Conservation (phyloP, 2,797 vertebrate genomes). For the Gobio occitaniae region DNA sequence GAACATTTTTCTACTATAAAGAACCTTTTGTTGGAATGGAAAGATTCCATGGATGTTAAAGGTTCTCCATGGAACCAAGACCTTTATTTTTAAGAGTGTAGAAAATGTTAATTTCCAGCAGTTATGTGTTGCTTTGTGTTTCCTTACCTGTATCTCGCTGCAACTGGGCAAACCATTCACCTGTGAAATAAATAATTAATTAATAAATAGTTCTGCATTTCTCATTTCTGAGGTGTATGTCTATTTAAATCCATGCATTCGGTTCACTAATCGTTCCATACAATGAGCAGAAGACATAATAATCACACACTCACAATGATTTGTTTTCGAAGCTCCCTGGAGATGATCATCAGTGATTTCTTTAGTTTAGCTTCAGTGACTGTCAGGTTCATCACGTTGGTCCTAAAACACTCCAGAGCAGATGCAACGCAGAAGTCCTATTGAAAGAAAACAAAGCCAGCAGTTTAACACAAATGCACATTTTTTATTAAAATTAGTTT, state of each 20-base stretch:
- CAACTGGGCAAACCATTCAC: slow-evolving; percentile 30
- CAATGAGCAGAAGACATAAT: background rate
- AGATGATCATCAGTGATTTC: slow-evolving; percentile 23
- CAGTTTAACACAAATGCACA: background rate
- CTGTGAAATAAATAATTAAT: slow-evolving; percentile 44
- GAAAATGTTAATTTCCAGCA: background rate
- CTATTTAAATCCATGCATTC: background rate
- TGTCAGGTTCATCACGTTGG: background rate
- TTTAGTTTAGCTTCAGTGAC: fast-evolving
- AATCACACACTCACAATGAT: slow-evolving; percentile 67
- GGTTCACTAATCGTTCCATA: background rate
- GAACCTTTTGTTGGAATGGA: background rate
- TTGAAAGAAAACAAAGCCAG: slow-evolving; percentile 26
- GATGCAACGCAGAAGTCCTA: slow-evolving; percentile 72
- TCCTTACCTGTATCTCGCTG: slow-evolving; percentile 55
- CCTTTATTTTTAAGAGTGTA: background rate
- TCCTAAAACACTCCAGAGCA: slow-evolving; percentile 69
- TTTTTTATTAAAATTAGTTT: background rate
- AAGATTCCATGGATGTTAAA: background rate
- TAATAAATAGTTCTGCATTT: background rate
- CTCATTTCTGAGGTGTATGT: background rate
- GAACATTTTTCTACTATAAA: background rate
- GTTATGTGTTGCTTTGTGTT: background rate
- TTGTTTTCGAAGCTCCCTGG: background rate
- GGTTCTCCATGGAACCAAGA: background rate